Conservation (phyloP, 2,797 vertebrate genomes). For the Premnoplex brunnescens region DNA sequence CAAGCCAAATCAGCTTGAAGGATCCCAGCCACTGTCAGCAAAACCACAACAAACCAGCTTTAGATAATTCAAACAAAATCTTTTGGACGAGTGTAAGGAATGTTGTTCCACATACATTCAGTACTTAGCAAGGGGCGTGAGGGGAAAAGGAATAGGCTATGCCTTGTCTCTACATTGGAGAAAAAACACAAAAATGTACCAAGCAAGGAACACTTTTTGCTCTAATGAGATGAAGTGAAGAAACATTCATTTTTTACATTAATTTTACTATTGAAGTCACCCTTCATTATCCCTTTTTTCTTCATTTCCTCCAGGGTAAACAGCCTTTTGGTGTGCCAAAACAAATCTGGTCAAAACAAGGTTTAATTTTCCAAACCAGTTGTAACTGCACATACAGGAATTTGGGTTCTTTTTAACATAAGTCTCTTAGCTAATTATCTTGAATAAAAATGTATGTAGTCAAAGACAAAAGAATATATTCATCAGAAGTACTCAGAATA, state of each 20-base stretch:
- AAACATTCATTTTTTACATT: not conserved
- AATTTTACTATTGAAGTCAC: not conserved
- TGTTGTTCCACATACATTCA: not conserved
- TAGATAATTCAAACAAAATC: constrained; percentile 32
- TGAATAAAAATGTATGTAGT: not conserved
- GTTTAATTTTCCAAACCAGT: constrained; percentile 6
- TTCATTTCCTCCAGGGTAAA: not conserved
- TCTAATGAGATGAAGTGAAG: not conserved
- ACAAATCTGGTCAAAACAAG: not conserved
- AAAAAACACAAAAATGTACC: not conserved
- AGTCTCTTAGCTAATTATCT: not conserved
- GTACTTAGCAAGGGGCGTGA: not conserved
- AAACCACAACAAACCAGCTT: constrained; percentile 22
- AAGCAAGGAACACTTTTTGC: not conserved
- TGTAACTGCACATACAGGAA: not conserved
- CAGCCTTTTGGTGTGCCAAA: not conserved
- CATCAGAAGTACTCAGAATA: not conserved
- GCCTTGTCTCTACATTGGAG: not conserved
- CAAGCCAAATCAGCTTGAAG: constrained; percentile 25
- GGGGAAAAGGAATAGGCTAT: not conserved
- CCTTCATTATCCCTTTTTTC: not conserved
- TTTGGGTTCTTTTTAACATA: not conserved
- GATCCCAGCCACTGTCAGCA: constrained; percentile 40
- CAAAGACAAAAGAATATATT: not conserved
- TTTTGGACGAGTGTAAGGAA: not conserved